Evolutionary conservation across 2,797 vertebrate species (phyloP), one percentile per base, ranked within the genome.

Genomic region (Fistularia commersonii): DNA sequence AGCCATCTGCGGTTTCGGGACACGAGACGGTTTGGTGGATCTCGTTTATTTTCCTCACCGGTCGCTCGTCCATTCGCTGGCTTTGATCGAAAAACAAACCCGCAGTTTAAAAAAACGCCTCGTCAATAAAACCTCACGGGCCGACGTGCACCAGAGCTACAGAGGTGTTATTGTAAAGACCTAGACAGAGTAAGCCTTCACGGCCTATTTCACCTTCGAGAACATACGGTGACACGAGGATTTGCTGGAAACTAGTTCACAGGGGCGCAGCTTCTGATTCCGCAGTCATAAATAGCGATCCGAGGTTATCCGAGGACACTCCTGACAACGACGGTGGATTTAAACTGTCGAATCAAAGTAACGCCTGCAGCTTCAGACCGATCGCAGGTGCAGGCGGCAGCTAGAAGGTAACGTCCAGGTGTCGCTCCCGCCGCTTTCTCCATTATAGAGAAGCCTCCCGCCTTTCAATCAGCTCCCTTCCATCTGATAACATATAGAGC

Each of bases 401-500:
- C 49, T 59, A 45, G 48, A 48, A 59, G 37, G 57, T 56, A 45
- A 78, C 73, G 60, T 42, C 61, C 53, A 58, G 0, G 3, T 51
- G 52, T 41, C 13, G 40, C 40, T 32, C 45, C 47, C 11, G 9
- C 45, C 45, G 11, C 23, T 34, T 34, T 41, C 47, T 43, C 47
- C 61, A 51, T 41, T 66, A 57, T 37, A 66, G 53, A 73, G 53
- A 43, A 61, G 53, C 62, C 62, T 57, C 49, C 35, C 61, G 44
- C 57, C 52, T 50, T 61, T 64, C 64, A 54, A 72, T 69, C 77
- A 76, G 66, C 51, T 41, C 23, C 57, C 48, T 52, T 81, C 66
- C 44, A 83, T 85, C 80, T 84, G 84, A 88, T 84, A 87, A 83
- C 54, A 43, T 77, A 72, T 59, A 72, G 72, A 8, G 44, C 56